Evolutionary conservation across 1,140 invertebrate genomes (phyloP).

Genomic region (Diuraphis noxia): DNA sequence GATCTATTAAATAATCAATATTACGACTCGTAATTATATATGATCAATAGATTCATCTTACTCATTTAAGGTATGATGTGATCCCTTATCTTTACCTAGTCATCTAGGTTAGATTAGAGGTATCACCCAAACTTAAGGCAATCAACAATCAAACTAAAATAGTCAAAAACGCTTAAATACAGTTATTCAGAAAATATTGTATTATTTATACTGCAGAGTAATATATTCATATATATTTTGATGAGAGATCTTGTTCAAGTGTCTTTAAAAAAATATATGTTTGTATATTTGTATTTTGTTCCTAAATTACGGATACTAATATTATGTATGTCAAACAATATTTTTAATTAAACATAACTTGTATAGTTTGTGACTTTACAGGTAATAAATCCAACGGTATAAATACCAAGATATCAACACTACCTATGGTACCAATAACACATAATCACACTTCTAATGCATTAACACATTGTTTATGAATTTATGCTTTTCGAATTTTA

Average conservation of each 20-base stretch:
- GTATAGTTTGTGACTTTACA: background rate
- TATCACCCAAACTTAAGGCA: background rate
- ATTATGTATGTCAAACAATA: background rate
- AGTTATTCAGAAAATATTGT: too few species aligned
- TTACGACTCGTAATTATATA: background rate
- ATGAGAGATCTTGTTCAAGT: background rate
- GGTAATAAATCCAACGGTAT: background rate
- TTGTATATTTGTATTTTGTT: background rate
- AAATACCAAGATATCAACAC: background rate
- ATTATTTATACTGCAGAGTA: too few species aligned
- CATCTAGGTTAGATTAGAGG: background rate
- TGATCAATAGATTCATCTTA: background rate
- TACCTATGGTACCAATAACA: too few species aligned
- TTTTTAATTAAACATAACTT: background rate
- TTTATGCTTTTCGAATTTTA: background rate
- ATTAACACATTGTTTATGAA: background rate
- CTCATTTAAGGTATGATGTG: background rate
- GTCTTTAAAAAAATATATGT: background rate
- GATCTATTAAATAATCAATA: background rate
- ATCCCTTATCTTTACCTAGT: too few species aligned
- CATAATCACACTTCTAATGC: background rate
- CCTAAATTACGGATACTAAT: background rate
- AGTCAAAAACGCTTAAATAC: background rate
- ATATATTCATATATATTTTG: background rate
- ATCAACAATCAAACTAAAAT: background rate